Evolutionary conservation across 2,797 vertebrate genomes (phyloP).

Genomic region (Triplophysa bombifrons): DNA sequence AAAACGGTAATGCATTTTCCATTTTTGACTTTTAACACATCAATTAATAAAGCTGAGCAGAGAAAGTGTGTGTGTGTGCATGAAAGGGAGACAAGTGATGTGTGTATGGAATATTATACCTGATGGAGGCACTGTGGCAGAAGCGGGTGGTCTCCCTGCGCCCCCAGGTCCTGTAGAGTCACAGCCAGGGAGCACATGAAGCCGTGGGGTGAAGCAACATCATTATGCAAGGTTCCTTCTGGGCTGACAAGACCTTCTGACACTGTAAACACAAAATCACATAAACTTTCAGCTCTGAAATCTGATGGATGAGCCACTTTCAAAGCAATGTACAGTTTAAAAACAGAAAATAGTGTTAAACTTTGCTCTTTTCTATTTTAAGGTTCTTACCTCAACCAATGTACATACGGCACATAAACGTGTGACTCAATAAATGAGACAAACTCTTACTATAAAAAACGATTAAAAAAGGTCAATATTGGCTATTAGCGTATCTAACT

Average conservation of each 20-base stretch:
- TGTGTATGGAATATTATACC: slow-evolving; percentile 68
- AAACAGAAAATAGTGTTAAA: too few relatives aligned
- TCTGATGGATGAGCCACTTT: not conserved
- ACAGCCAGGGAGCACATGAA: slow-evolving; percentile 9
- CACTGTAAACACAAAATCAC: slow-evolving; percentile 27
- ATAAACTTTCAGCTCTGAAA: not conserved
- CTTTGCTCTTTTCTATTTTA: too few relatives aligned
- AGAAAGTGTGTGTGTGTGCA: not conserved
- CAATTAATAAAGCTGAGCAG: not conserved
- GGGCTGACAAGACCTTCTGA: slow-evolving; percentile 55
- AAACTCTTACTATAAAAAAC: too few relatives aligned
- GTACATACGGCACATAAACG: too few relatives aligned
- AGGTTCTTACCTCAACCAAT: too few relatives aligned
- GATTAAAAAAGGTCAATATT: not conserved
- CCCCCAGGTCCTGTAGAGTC: slow-evolving; percentile 62
- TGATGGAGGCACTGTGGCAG: slow-evolving; percentile 92
- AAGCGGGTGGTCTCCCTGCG: slow-evolving; percentile 70
- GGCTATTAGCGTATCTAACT: too few relatives aligned
- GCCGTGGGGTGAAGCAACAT: slow-evolving; percentile 20
- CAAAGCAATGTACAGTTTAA: not conserved
- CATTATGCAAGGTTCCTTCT: slow-evolving; percentile 31
- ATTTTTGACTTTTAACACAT: too few relatives aligned
- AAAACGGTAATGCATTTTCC: not conserved
- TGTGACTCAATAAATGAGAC: too few relatives aligned
- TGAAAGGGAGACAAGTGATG: not conserved